Base-by-base conservation (phyloP, 2,113 vertebrate species). In the Microcebus lehilahytsara region DNA sequence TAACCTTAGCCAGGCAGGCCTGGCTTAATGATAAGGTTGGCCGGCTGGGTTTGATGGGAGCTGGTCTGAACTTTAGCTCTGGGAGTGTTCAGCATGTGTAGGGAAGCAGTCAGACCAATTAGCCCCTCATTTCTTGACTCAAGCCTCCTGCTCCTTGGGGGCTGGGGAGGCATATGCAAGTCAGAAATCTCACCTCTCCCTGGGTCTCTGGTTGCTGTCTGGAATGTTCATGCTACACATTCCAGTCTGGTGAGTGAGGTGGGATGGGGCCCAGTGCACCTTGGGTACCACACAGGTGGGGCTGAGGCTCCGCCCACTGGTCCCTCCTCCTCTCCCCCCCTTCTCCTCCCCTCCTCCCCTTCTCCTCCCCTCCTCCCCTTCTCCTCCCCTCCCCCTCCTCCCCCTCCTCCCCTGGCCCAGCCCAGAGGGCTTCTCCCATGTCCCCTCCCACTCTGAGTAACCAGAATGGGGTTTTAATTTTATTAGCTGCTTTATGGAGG, bases 1-100 rank as follows among this genome's bases (percentile, higher is more conserved):
- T 96, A 97, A 93, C 94, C 94, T 96, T 88, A 74, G 19, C 69
- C 80, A 92, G 87, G 84, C 93, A 97, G 89, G 89, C 66, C 80
- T 81, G 60, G 95, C 83, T 78, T 96, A 77, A 72, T 96, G 93
- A 95, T 95, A 93, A 97, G 95, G 75, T 80, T 75, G 87, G 60
- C 62, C 19, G 8, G 72, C 95, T 96, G 20, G 0, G 13, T 66
- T 34, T 80, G 95, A 92, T 90, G 66, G 17, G 58, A 56, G 75
- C 67, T 23, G 66, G 27, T 77, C 69, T 95, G 89, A 95, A 95
- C 89, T 96, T 92, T 27, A 89, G 89, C 93, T 77, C 74, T 32
- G 64, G 74, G 53, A 85, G 51, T 62, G 40, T 91, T 69, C 0
- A 5, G 27, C 51, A 85, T 53, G 62, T 53, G 30, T 40, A 53